phyloP scores from a whole-genome alignment of 2,888 invertebrate species.

The Mimas tiliae region DNA sequence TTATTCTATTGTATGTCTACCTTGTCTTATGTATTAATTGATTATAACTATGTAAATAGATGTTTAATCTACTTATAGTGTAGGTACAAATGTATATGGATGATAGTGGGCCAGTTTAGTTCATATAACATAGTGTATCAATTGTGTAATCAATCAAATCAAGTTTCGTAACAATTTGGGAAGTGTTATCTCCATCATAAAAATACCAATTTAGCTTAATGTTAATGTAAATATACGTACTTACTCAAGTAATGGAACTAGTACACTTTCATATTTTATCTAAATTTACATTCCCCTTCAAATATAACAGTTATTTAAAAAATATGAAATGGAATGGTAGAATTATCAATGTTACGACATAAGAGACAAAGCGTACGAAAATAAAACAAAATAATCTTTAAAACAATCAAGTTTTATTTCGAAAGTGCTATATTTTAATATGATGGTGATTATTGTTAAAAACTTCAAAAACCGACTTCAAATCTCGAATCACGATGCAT shows the following conservation, averaged over 20 bases:
- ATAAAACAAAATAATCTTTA: not conserved
- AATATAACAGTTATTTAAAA: not conserved
- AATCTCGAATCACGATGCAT: too few relatives aligned
- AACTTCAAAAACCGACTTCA: too few relatives aligned
- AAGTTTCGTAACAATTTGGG: not conserved
- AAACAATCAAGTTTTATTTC: not conserved
- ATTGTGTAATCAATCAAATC: constrained; percentile 3
- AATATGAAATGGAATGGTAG: not conserved
- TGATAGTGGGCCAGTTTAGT: constrained; percentile 15
- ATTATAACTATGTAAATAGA: not conserved
- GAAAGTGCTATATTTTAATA: not conserved
- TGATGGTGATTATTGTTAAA: too few relatives aligned
- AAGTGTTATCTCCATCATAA: not conserved
- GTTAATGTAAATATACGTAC: constrained; percentile 4
- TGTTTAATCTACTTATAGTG: constrained; percentile 7
- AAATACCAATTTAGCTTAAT: not conserved
- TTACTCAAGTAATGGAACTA: too few relatives aligned
- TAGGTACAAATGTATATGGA: constrained; percentile 5
- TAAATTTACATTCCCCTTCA: constrained; percentile 1
- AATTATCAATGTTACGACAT: not conserved
- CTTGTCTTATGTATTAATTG: not conserved
- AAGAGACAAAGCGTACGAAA: not conserved
- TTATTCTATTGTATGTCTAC: not conserved
- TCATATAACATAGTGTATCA: not conserved
- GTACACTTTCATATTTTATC: constrained; percentile 3